These are phyloP conservation scores for Augochlorella aurata DNA, from an alignment of 2,888 invertebrate species.

Conservation along the genomic window DNA sequence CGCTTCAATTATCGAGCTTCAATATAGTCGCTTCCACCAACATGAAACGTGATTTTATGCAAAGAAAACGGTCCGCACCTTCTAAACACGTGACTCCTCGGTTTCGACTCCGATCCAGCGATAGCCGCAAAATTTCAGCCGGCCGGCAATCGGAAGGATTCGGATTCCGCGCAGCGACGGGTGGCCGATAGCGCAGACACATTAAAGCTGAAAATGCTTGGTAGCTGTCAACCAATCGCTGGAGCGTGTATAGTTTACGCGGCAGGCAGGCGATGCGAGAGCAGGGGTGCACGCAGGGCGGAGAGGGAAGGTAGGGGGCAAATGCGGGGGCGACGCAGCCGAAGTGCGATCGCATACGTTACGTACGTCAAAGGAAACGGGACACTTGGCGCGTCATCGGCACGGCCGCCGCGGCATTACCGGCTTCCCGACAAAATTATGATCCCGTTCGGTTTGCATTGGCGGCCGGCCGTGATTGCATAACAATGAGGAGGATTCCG, in stretches of 20 bases:
- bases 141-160: background rate
- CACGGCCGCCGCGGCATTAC: slow-evolving; percentile 52
- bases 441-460: slow-evolving; percentile 73
- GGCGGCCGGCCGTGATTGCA: slow-evolving; percentile 76
- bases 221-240: slow-evolving; percentile 12
- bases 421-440: slow-evolving; percentile 74
- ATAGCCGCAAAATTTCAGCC: background rate
- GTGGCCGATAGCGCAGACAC: background rate
- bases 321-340: background rate
- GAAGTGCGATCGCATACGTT: slow-evolving; percentile 37
- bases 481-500: slow-evolving; percentile 80
- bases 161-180: background rate
- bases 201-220: background rate
- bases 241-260: background rate
- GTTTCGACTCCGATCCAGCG: too few relatives aligned
- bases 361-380: slow-evolving; percentile 60
- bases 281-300: too few relatives aligned
- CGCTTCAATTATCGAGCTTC: too few relatives aligned
- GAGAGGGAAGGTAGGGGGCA: too few relatives aligned
- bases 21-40: too few relatives aligned
- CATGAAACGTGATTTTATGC: too few relatives aligned
- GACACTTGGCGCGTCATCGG: slow-evolving; percentile 64
- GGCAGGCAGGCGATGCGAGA: background rate
- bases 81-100: too few relatives aligned
- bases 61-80: too few relatives aligned